These are phyloP conservation scores for Cosmopolites sordidus DNA, from an alignment of 2,888 invertebrate genomes.

Conservation along the genomic window DNA sequence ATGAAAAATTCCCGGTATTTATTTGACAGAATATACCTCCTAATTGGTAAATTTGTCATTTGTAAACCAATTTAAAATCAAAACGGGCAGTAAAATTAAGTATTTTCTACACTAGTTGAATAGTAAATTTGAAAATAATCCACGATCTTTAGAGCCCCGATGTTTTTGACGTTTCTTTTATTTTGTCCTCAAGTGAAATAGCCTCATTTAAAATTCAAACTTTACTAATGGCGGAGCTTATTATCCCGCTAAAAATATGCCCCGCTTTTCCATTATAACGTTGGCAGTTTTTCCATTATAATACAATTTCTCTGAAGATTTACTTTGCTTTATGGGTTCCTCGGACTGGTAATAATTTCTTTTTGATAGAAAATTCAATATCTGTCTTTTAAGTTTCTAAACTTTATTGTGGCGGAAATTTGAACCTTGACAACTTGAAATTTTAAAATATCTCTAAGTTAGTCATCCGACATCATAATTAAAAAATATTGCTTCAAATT, in stretches of 20 bases:
- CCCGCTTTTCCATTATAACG: conserved; percentile 9
- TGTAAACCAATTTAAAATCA: no score
- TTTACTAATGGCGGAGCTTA: conserved; percentile 22
- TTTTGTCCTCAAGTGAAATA: conserved; percentile 17
- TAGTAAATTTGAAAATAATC: background rate
- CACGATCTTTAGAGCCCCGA: background rate
- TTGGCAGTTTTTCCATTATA: conserved; percentile 16
- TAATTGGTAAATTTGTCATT: no score
- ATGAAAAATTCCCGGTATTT: no score
- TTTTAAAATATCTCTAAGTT: no score
- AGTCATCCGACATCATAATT: no score
- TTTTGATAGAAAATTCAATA: background rate
- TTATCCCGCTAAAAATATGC: conserved; percentile 14
- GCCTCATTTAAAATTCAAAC: conserved; percentile 21
- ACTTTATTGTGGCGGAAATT: background rate
- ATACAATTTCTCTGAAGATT: background rate
- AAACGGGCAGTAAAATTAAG: no score
- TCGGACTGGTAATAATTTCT: conserved; percentile 1
- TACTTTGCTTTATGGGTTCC: conserved; percentile 1
- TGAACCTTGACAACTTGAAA: background rate
- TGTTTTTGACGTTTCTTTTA: conserved; percentile 7
- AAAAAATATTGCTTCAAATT: no score
- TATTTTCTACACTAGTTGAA: no score
- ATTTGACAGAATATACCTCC: no score
- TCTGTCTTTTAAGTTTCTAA: background rate